Evolutionary conservation across 2,888 invertebrate genomes (phyloP).

Genomic region (Drosophila austrosaltans): DNA sequence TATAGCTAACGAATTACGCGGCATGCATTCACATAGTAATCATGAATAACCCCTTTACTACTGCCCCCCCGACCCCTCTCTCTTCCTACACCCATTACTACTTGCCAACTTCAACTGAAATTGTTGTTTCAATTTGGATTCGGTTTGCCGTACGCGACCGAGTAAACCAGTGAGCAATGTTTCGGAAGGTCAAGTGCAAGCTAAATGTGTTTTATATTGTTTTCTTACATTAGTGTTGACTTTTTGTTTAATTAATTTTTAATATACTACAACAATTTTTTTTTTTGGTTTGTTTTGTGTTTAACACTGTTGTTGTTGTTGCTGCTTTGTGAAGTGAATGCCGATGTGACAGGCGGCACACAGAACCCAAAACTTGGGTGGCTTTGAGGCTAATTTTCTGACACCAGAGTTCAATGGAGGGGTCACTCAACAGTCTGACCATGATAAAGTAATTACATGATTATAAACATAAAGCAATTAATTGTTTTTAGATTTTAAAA

Average conservation of each 20-base stretch:
- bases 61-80: neutral
- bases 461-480: neutral
- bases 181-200: constrained; percentile 71
- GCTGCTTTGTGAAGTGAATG: constrained; percentile 32
- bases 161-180: constrained; percentile 7
- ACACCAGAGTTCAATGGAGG: constrained; percentile 8
- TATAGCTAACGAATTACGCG: constrained; percentile 67
- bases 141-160: constrained; percentile 35
- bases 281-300: constrained; percentile 28
- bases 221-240: constrained; percentile 67
- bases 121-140: constrained; percentile 31
- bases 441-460: neutral
- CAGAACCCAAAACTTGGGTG: constrained; percentile 61
- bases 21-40: constrained; percentile 40
- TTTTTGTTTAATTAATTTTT: constrained; percentile 77
- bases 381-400: constrained; percentile 59
- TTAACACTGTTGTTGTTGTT: constrained; percentile 18
- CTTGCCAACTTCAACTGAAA: neutral
- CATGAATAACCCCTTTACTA: neutral
- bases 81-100: neutral
- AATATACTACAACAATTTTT: constrained; percentile 48
- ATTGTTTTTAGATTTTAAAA: neutral
- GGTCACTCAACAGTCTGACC: constrained; percentile 6
- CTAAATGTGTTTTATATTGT: constrained; percentile 71
- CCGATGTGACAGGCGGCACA: constrained; percentile 72